Base-by-base conservation (phyloP, 2,888 invertebrate genomes). In the Oeneis ivallda region DNA sequence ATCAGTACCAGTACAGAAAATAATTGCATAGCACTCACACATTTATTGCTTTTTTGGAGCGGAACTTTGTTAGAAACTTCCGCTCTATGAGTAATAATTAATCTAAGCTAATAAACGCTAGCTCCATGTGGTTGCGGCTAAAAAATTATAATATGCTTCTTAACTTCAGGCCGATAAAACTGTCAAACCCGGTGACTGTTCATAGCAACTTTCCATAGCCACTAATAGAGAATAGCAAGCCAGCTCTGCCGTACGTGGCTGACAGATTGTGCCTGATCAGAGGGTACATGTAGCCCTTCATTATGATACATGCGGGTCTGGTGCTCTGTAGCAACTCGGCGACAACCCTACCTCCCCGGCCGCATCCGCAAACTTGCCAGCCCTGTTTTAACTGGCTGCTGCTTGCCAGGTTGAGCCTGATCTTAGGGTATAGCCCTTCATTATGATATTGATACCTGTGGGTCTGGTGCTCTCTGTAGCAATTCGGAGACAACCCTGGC, bases 401-500 rank as follows among this genome's bases (percentile, higher is more conserved):
- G 0, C 80, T 89, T 0, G 90, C 89, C 53, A 85, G 49, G 73
- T 90, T 89, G 2, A 90, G 70, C 1, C 87, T 72, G 13, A 89
- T 72, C 5, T n/a, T n/a, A 90, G 80, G 26, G 26, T 79, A 76
- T 0, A 84, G 79, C 49, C 11, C 26, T 13, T 26, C 19, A 37
- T 47, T n/a, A 49, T 9, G 52, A 59, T 72, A 87, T 90, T 9
- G 52, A 59, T 72, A 87, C 90, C 78, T 87, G 87, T 0, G 82
- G 76, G 68, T 89, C 84, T 0, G 81, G 76, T 19, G 79, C 76
- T 2, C 66, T 69, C 47, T 81, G 78, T 47, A 90, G 70, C 45
- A 88, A 66, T 2, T 75, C 70, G 0, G 79, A 80, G 6, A 83
- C 79, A 1, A 73, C 67, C 1, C 54, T 70, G 1, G 87, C 85